Percentiles rank a stretch among this genome's conserved stretches.
phyloP scores from a whole-genome alignment of 2,888 invertebrate genomes.

The Pterobdella sp. region DNA sequence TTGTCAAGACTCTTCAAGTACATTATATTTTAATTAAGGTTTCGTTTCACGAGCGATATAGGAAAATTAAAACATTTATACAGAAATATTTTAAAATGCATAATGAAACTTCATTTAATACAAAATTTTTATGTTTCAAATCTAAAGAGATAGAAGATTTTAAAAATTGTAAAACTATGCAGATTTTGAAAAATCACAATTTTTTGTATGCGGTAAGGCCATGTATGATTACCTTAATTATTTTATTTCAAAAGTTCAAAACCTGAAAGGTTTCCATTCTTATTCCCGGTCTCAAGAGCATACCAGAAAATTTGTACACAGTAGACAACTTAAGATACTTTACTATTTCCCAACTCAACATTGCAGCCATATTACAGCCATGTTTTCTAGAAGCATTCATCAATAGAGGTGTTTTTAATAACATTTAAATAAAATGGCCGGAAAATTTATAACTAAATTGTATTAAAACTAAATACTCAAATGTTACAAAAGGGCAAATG shows the following conservation, averaged over 20 bases:
- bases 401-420: conserved; percentile 15
- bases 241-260: no score
- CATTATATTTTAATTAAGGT: no score
- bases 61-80: no score
- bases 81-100: conserved; percentile 11
- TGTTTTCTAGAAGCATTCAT: conserved; percentile 22
- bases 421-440: background rate
- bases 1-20: no score
- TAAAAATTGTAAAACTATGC: background rate
- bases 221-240: background rate
- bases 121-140: background rate
- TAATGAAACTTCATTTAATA: background rate
- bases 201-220: conserved; percentile 21
- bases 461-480: background rate
- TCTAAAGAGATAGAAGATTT: background rate
- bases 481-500: background rate
- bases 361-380: background rate
- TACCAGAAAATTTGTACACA: conserved; percentile 11
- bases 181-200: conserved; percentile 14
- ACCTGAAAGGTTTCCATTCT: conserved; percentile 16
- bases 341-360: background rate
- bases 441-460: background rate
- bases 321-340: conserved; percentile 11
- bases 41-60: no score
- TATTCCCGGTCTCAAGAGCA: conserved; percentile 6